Evolutionary conservation across 1,140 invertebrate species (phyloP).

Genomic region (Bombus affinis): DNA sequence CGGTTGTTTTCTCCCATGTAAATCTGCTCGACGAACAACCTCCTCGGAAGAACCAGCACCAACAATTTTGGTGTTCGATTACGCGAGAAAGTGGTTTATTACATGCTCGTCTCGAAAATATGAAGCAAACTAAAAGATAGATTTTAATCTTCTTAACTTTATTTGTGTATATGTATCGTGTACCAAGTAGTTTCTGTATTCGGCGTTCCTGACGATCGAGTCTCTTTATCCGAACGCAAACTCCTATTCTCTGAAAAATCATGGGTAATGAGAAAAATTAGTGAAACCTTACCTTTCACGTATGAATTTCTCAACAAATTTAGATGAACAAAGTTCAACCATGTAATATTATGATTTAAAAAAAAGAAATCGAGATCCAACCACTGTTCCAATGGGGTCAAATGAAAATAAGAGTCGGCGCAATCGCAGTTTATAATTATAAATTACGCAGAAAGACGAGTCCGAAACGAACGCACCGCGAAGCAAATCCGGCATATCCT

Average conservation of each 20-base stretch:
- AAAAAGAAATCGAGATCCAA: neutral
- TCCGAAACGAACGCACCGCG: neutral
- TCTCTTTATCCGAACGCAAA: no score
- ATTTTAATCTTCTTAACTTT: neutral
- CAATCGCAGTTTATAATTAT: neutral
- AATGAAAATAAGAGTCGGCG: neutral
- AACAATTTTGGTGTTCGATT: neutral
- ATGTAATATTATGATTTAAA: neutral
- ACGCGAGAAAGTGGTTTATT: neutral
- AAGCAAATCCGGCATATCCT: slow-evolving; percentile 59
- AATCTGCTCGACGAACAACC: neutral
- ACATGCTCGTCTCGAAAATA: neutral
- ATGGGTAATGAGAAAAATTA: neutral
- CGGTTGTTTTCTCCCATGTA: neutral
- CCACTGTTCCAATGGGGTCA: neutral
- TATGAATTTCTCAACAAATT: neutral
- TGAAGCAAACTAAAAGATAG: neutral
- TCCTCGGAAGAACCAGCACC: neutral
- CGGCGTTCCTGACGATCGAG: no score
- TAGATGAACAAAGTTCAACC: no score
- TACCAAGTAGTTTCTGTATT: no score
- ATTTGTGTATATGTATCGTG: no score
- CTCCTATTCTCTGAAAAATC: neutral
- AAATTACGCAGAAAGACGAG: neutral
- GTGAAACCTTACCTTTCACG: no score